Base-by-base conservation (phyloP, 1,140 invertebrate genomes). In the Trichonephila clavata region DNA sequence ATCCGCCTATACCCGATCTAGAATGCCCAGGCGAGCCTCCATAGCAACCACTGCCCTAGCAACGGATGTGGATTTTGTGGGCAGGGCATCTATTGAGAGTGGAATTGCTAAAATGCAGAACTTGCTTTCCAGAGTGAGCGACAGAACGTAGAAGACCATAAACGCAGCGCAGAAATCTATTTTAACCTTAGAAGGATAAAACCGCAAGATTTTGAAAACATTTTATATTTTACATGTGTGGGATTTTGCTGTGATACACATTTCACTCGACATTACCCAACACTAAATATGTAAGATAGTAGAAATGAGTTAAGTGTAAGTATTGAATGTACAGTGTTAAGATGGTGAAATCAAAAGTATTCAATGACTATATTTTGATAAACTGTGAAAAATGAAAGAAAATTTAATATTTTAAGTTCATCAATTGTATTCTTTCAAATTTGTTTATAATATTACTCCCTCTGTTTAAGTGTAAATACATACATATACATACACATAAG, bases 1-100 rank as follows among this genome's bases (percentile, higher is more conserved):
- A n/a, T 94, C 94, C 8, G 86, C 57, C 18, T 94, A 81, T 50
- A 61, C 92, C 24, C 57, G 94, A 27, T 93, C 94, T 2, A 57
- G 94, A 43, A 24, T 94, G 20, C 94, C 94, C 3, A 43, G 94
- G 4, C 43, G 94, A 77, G 90, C 94, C 21, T 94, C 94, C 27
- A 90, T 90, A 13, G 93, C 88, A 24, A 94, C 93, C 24, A 86
- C 88, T 14, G 86, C 86, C 80, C 87, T 89, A 27, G 77, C 57
- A 13, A 50, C 71, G 7, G 65, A 77, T 57, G 68, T 65, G 10
- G 87, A 90, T 39, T 94, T 94, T 87, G 77, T 83, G 18, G 81
- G 71, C 6, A 24, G 93, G 16, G 87, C 86, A 8, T 90, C 86
- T 43, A 90, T 94, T n/a, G 93, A 94, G 57, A 94, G 93, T 57